phyloP scores from a whole-genome alignment of 2,113 vertebrate species.

The Oreotragus oreotragus region DNA sequence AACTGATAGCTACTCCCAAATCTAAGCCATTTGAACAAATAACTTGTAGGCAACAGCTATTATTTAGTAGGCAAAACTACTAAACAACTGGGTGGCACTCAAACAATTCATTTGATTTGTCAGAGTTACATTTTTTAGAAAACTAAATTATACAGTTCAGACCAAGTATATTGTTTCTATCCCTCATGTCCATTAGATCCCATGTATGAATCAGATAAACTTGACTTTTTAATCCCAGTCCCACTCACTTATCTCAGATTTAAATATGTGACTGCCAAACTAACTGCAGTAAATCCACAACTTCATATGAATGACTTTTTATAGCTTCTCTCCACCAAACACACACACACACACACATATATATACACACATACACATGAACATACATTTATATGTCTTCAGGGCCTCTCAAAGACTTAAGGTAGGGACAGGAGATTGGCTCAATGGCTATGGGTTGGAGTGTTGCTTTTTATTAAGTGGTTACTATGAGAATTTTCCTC shows the following conservation, averaged over 20 bases:
- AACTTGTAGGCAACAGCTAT: background rate
- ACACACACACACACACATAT: rapidly evolving
- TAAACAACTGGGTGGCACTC: background rate
- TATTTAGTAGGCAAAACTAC: background rate
- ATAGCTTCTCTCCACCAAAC: background rate
- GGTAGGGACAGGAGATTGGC: background rate
- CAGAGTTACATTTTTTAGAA: background rate
- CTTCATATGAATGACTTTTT: background rate
- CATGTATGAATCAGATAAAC: background rate
- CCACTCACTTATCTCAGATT: background rate
- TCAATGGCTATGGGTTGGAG: background rate
- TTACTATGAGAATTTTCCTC: background rate
- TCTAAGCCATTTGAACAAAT: background rate
- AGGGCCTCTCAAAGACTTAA: background rate
- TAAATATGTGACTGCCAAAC: background rate
- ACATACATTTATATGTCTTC: background rate
- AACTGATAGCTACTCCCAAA: background rate
- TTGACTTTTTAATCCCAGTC: background rate
- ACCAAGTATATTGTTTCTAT: background rate
- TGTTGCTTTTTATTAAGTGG: background rate
- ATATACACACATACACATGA: background rate
- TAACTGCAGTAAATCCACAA: background rate
- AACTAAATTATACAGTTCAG: background rate
- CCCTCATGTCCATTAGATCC: background rate
- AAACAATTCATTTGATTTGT: background rate